Percentiles rank a stretch among this genome's conserved stretches.
phyloP scores from a whole-genome alignment of 2,888 invertebrate genomes.

The Chrysomela aeneicollis region DNA sequence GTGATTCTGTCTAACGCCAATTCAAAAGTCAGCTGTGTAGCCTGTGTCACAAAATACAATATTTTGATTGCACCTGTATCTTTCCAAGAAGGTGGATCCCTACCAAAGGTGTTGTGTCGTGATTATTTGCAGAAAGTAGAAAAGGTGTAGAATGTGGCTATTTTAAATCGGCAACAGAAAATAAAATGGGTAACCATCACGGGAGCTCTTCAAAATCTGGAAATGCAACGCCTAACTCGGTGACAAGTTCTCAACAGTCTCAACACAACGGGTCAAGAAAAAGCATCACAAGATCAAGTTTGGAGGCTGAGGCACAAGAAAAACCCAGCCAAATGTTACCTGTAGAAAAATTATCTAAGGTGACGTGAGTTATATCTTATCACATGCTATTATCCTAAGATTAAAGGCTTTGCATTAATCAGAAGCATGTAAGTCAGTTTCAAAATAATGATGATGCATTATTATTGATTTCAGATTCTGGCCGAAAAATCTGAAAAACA shows the following conservation, averaged over 20 bases:
- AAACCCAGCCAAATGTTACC: constrained; percentile 71
- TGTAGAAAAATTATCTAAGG: constrained; percentile 79
- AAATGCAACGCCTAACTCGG: constrained; percentile 54
- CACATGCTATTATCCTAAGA: constrained; percentile 18
- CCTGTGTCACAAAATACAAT: too few species aligned
- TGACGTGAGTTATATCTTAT: constrained; percentile 54
- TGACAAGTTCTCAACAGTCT: constrained; percentile 37
- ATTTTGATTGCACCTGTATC: too few species aligned
- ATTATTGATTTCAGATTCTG: constrained; percentile 67
- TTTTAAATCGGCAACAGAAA: background rate
- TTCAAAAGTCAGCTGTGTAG: too few species aligned
- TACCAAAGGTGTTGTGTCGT: too few species aligned
- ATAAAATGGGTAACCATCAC: constrained; percentile 59
- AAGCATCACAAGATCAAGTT: constrained; percentile 69
- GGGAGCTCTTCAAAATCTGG: constrained; percentile 53
- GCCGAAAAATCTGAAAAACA: constrained; percentile 74
- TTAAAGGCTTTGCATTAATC: constrained; percentile 1
- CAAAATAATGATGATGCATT: too few species aligned
- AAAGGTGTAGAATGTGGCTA: constrained; percentile 25
- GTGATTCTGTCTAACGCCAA: too few species aligned
- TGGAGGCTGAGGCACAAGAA: constrained; percentile 71
- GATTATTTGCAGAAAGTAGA: too few species aligned
- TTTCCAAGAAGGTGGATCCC: too few species aligned
- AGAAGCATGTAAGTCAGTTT: background rate
- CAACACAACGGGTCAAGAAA: constrained; percentile 59